Conservation (phyloP, 2,113 vertebrate species). For the Felis chaus region DNA sequence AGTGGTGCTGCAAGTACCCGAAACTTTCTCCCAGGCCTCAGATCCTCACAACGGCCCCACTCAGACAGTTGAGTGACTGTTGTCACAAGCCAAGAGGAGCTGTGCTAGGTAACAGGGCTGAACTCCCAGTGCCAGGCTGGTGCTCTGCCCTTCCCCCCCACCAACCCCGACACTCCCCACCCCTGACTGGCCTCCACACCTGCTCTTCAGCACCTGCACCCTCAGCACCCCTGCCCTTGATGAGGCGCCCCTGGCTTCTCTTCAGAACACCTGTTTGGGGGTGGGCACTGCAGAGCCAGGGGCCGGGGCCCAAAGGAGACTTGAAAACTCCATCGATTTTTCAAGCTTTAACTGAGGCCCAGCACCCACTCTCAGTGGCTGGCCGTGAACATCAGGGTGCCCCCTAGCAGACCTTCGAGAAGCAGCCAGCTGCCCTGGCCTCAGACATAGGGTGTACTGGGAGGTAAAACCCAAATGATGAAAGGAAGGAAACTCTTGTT, state of each 20-base stretch:
- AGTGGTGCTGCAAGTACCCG: neutral
- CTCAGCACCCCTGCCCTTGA: too few species aligned
- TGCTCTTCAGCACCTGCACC: neutral
- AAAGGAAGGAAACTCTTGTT: neutral
- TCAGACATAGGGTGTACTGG: rapidly evolving
- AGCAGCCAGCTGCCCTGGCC: neutral
- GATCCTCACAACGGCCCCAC: neutral
- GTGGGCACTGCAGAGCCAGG: neutral
- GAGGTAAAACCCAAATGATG: neutral
- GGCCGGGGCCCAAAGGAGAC: neutral
- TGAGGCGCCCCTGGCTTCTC: neutral
- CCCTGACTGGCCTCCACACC: neutral
- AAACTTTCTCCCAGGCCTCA: neutral
- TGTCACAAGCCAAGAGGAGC: neutral
- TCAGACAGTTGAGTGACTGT: neutral
- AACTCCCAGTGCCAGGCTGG: neutral
- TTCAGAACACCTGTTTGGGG: neutral
- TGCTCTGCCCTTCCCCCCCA: neutral
- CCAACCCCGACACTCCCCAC: neutral
- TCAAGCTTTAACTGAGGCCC: neutral
- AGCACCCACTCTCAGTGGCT: neutral
- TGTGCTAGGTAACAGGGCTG: too few species aligned
- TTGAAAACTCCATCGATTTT: neutral
- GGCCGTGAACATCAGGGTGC: neutral
- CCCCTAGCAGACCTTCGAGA: neutral